Base-by-base conservation (phyloP, 1,140 invertebrate genomes). In the Drosophila lowei region DNA sequence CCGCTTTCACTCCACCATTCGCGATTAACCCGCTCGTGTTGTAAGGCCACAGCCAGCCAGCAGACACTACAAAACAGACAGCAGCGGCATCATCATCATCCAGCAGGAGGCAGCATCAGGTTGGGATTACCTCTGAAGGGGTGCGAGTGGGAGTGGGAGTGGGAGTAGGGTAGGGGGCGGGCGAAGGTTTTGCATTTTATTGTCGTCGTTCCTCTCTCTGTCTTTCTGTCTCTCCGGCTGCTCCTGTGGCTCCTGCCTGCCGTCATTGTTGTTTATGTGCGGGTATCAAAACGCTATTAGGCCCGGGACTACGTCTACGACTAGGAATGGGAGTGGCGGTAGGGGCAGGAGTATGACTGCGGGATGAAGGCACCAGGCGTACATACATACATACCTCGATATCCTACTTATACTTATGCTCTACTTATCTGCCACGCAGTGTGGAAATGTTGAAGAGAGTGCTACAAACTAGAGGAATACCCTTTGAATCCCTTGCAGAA, bases 251-350 rank as follows among this genome's bases (percentile, higher is more conserved):
- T 78, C 54, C 68, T 79, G 80, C 46, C 66, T 38, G 71, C 55
- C 73, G 57, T 72, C 77, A 70, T 86, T 85, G 81, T 85, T 85
- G 80, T 85, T 85, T 85, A 85, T 85, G 80, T 85, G 77, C 77
- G 80, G 80, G 81, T 80, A 85, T 88, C 81, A 85, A 85, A 85
- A 81, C 81, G 81, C 81, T 85, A 85, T 85, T 85, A 86, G 79
- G 83, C 73, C 83, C 59, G 71, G 34, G 81, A 75, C 81, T 77
- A 81, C 74, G 83, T 81, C 65, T 38, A 38, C 3, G 11, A 11
- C 11, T 38, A 13, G 9, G 11, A 38, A 13, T 13, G 5, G 34
- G 11, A 38, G 4, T 25, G 23, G 23, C 2, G 21, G 21, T 23
- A 23, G 4, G 21, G 21, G 21, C 21, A 23, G 21, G 21, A 2